A percentile compares a stretch with the other conserved stretches of the same genome.
Evolutionary conservation across 2,113 vertebrate species (phyloP).

Genomic region (Pluvialis apricaria): DNA sequence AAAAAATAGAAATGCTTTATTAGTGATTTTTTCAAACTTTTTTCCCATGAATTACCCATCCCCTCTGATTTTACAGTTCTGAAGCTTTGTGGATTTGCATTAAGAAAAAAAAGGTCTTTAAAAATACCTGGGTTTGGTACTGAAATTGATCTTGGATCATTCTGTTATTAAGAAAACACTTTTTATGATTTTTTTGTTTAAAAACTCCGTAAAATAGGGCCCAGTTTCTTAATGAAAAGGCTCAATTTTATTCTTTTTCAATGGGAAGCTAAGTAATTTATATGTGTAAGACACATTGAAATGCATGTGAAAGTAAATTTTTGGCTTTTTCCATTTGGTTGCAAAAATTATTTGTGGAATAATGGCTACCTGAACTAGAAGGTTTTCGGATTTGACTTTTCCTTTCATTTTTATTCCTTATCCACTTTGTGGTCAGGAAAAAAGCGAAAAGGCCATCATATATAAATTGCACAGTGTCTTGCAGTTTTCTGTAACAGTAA

Average conservation of each 20-base stretch:
- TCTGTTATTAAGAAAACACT: not conserved
- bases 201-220: not conserved
- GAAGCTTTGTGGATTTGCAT: not conserved
- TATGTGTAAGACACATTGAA: not conserved
- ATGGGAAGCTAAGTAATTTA: not conserved
- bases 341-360: not conserved
- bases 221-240: not conserved
- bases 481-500: not conserved
- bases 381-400: not conserved
- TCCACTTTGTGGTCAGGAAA: not conserved
- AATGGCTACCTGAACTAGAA: not conserved
- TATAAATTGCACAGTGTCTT: not conserved
- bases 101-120: not conserved
- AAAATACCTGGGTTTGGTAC: not conserved
- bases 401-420: not conserved
- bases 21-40: not conserved
- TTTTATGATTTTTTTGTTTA: not conserved
- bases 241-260: not conserved
- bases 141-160: not conserved
- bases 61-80: not conserved
- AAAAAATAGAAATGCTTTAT: not conserved
- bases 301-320: not conserved
- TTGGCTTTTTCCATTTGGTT: not conserved
- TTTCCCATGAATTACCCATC: not conserved
- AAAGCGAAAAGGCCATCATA: accelerated